Evolutionary conservation across 2,888 invertebrate genomes (phyloP), one percentile per base, ranked within the genome.

Genomic region (Elysia crispata): DNA sequence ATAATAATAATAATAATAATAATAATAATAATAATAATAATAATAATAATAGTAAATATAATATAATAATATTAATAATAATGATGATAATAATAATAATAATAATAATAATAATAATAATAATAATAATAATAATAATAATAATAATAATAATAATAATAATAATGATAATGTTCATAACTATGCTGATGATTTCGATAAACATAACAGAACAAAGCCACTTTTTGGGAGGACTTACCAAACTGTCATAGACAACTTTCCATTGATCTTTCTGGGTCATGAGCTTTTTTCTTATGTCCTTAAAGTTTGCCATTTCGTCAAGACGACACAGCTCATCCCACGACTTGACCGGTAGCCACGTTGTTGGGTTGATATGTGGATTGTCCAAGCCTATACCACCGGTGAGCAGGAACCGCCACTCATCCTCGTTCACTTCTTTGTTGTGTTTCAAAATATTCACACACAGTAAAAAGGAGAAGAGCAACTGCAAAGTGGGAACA

Each of bases 371-470:
- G 77, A 93, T 90, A 85, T 95, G 90, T 0, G 95, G 95, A 93
- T 96, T 96, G 85, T 95, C 95, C 74, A 96, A 92, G 20, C 95
- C 95, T 66, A 96, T 94, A 62, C 96, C 97, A 41, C 97, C 97
- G 0, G 96, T 97, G 84, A 98, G 90, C 28, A 98, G 92, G 92
- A 97, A 98, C 93, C 96, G 94, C 95, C 97, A 97, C 89, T 97
- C 95, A 0, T 93, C 87, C 60, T 96, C 92, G 74, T 91, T 86
- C 0, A 93, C 88, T 76, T 90, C 87, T 50, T 91, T 90, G 66
- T 89, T 86, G 81, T 91, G 91, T 85, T 92, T 93, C 80, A 92
- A 86, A 60, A 93, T 88, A 86, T 93, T 93, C 30, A 91, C 89
- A 83, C 92, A 92, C 64, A 93, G 87, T 78, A 93, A 81, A 88